A percentile compares a stretch with the other conserved stretches of the same genome.
Evolutionary conservation across 1,140 invertebrate species (phyloP).

Genomic region (Panagrolaimus sp.): DNA sequence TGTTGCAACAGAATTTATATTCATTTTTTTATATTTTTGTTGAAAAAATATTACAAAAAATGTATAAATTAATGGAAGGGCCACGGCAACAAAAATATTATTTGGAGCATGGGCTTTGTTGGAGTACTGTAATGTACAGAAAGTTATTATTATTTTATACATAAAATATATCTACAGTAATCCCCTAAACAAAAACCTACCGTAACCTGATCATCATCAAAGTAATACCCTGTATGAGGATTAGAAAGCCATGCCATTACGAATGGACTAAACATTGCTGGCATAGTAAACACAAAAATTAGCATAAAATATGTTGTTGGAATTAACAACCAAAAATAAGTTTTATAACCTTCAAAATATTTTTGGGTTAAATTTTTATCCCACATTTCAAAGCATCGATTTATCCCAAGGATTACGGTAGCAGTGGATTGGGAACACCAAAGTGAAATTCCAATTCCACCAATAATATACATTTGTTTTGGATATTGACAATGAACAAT

Average conservation of each 20-base stretch:
- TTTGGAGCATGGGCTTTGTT: neutral
- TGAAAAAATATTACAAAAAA: neutral
- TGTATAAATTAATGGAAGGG: neutral
- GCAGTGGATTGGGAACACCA: conserved; percentile 20
- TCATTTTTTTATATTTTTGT: no score
- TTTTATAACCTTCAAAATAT: no score
- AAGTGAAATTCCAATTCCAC: conserved; percentile 19
- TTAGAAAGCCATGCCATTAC: conserved; percentile 20
- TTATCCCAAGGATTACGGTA: conserved; percentile 10
- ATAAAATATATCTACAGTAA: no score
- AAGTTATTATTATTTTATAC: neutral
- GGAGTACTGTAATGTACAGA: conserved; percentile 6
- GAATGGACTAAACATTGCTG: conserved; percentile 20
- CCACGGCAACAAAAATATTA: conserved; percentile 1
- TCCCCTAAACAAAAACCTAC: no score
- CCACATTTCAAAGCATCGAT: conserved; percentile 22
- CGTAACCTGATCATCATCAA: conserved; percentile 1
- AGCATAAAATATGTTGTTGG: conserved; percentile 8
- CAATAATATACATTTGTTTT: conserved; percentile 23
- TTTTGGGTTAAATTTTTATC: neutral
- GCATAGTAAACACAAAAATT: neutral
- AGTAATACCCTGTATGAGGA: conserved; percentile 17
- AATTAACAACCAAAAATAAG: conserved; percentile 9
- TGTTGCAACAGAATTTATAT: neutral
- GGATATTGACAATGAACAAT: conserved; percentile 25